Conservation (phyloP, 2,113 vertebrate genomes). For the Xenopus tropicalis region DNA sequence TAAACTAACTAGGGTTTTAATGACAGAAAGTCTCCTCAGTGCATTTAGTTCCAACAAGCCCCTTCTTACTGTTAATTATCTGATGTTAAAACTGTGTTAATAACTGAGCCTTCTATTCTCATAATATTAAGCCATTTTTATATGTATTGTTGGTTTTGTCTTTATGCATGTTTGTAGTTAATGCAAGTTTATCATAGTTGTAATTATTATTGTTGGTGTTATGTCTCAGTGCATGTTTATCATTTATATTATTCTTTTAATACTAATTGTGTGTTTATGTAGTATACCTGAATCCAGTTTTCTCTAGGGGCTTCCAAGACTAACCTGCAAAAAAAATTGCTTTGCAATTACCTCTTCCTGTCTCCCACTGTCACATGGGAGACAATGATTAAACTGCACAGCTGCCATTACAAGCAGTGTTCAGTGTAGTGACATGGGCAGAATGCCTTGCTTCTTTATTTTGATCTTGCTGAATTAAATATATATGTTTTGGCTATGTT, state of each 20-base stretch:
- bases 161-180: too few species aligned
- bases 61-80: too few species aligned
- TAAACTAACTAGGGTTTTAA: too few species aligned
- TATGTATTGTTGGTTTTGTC: too few species aligned
- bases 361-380: slow-evolving; percentile 28
- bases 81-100: too few species aligned
- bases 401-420: background rate
- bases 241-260: slow-evolving; percentile 17
- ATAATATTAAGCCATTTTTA: too few species aligned
- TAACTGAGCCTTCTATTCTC: too few species aligned
- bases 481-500: background rate
- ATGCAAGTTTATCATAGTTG: too few species aligned
- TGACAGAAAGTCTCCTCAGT: too few species aligned
- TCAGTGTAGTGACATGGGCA: slow-evolving; percentile 24
- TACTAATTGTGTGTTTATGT: slow-evolving; percentile 32
- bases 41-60: too few species aligned
- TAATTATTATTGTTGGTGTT: too few species aligned
- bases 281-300: slow-evolving; percentile 17
- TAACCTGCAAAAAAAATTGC: slow-evolving; percentile 10
- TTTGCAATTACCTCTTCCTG: slow-evolving; percentile 33
- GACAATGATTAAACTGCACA: slow-evolving; percentile 24
- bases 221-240: too few species aligned
- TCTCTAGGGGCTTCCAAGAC: slow-evolving; percentile 21
- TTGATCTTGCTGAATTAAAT: slow-evolving; percentile 10
- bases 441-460: background rate